These are phyloP conservation scores for Procavia capensis DNA, from an alignment of 2,113 vertebrate species.

Conservation along the genomic window DNA sequence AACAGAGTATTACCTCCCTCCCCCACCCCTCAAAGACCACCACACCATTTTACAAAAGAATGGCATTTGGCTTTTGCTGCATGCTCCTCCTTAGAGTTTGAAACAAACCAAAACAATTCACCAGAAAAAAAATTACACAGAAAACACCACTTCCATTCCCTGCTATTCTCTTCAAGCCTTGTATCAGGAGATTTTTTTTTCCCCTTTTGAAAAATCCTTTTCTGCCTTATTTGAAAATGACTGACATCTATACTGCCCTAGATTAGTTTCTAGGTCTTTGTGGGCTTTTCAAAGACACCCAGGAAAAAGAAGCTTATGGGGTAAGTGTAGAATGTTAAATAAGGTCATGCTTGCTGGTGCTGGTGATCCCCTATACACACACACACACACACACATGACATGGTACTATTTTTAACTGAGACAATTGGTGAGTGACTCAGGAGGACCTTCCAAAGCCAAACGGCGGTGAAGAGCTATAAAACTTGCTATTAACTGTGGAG, in stretches of 20 bases:
- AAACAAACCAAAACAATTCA: background rate
- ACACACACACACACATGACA: conserved; percentile 31
- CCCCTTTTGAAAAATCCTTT: background rate
- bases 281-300: conserved; percentile 53
- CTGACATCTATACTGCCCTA: background rate
- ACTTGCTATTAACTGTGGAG: conserved; percentile 45
- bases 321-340: conserved; percentile 50
- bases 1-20: background rate
- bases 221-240: background rate
- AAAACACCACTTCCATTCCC: background rate
- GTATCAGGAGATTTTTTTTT: background rate
- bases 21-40: background rate
- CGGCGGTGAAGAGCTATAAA: conserved; percentile 43
- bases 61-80: background rate
- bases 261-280: background rate
- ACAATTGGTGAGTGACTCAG: conserved; percentile 82
- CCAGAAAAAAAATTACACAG: background rate
- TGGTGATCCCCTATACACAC: conserved; percentile 13
- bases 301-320: background rate
- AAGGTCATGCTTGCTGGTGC: conserved; percentile 68
- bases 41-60: background rate
- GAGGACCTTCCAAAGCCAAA: conserved; percentile 70
- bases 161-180: background rate
- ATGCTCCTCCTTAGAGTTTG: background rate
- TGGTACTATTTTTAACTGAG: conserved; percentile 75